A percentile compares a stretch with the other conserved stretches of the same genome.
phyloP scores from a whole-genome alignment of 2,113 vertebrate species.

The Malurus alboscapulatus region DNA sequence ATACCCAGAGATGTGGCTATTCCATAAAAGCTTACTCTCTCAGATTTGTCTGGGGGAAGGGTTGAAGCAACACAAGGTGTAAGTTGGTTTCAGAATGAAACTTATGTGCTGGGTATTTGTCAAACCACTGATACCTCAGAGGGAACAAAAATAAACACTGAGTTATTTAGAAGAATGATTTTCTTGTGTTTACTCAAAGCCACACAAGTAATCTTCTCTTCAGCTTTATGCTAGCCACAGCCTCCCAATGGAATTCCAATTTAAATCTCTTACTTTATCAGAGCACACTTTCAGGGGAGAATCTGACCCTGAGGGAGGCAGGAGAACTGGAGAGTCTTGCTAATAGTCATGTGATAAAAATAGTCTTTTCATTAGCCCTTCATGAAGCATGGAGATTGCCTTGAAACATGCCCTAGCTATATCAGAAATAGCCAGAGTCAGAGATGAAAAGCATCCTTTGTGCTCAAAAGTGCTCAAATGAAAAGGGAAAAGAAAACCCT shows the following conservation, averaged over 20 bases:
- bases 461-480: neutral
- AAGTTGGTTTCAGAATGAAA: neutral
- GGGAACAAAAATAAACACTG: neutral
- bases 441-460: constrained; percentile 11
- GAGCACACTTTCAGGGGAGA: neutral
- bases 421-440: neutral
- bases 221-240: neutral
- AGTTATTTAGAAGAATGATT: neutral
- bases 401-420: constrained; percentile 3
- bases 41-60: neutral
- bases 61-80: neutral
- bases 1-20: neutral
- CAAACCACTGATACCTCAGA: neutral
- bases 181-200: neutral
- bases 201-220: neutral
- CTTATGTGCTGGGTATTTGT: neutral
- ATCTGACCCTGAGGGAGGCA: neutral
- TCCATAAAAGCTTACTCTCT: neutral
- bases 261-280: constrained; percentile 17
- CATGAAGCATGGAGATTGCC: neutral
- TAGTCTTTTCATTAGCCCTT: constrained; percentile 17
- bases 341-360: constrained; percentile 29
- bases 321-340: neutral
- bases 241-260: neutral
- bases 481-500: neutral